Conservation (phyloP, 2,888 invertebrate species). For the Oxystoma pomonae region DNA sequence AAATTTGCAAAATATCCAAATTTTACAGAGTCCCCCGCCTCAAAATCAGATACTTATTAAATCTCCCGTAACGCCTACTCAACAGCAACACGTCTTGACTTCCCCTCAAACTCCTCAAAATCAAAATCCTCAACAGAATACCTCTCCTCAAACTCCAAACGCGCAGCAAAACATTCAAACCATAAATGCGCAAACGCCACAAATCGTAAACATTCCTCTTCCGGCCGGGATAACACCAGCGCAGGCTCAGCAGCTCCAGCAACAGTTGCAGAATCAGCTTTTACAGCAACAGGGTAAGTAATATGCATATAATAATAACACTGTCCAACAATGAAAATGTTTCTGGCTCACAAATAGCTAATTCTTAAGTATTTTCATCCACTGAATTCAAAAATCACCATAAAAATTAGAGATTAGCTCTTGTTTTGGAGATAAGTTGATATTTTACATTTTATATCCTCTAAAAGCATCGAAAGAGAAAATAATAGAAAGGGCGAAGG, state of each 20-base stretch:
- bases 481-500: no score
- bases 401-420: no score
- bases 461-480: no score
- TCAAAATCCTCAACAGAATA: not conserved
- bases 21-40: not conserved
- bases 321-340: no score
- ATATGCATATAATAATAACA: no score
- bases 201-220: not conserved
- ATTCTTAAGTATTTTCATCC: no score
- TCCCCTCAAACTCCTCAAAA: not conserved
- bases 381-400: no score
- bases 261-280: not conserved
- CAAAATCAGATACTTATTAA: not conserved
- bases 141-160: not conserved
- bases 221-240: not conserved
- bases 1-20: not conserved
- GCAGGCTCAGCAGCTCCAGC: not conserved
- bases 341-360: no score
- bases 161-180: not conserved
- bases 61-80: not conserved
- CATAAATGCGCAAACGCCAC: not conserved
- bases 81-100: not conserved
- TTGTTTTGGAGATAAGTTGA: no score
- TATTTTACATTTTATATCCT: no score
- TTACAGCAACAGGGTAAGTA: not conserved